phyloP scores from a whole-genome alignment of 2,888 invertebrate genomes.

The Catotricha subobsoleta region DNA sequence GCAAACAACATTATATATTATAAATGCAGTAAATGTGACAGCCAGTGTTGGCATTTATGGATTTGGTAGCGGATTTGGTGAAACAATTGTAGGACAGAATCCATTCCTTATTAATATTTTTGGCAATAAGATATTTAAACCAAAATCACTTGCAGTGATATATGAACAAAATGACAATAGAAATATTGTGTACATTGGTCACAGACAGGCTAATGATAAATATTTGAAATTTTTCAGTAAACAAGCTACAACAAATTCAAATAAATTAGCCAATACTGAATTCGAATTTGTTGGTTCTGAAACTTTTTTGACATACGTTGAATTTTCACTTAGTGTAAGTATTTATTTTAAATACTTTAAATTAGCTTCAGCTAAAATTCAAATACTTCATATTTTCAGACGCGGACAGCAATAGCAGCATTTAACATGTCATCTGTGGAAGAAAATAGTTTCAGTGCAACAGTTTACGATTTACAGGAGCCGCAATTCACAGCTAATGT shows the following conservation, averaged over 20 bases:
- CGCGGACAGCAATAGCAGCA: too few relatives aligned
- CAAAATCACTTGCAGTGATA: conserved; percentile 2
- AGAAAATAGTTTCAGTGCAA: too few relatives aligned
- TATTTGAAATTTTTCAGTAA: too few relatives aligned
- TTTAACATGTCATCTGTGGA: too few relatives aligned
- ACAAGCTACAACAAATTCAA: too few relatives aligned
- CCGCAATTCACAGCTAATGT: too few relatives aligned
- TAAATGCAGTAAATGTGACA: background rate
- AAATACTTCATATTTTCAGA: background rate
- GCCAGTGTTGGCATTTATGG: background rate
- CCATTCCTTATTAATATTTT: background rate
- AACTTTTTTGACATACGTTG: background rate
- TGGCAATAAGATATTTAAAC: background rate
- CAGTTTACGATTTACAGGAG: too few relatives aligned
- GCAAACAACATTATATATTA: background rate
- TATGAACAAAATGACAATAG: conserved; percentile 1
- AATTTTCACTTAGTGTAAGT: background rate
- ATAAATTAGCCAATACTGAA: too few relatives aligned
- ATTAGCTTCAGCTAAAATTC: too few relatives aligned
- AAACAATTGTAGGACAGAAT: background rate
- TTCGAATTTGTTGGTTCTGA: background rate
- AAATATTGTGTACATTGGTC: background rate
- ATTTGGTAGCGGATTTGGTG: too few relatives aligned
- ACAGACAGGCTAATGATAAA: background rate
- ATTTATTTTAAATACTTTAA: too few relatives aligned